Evolutionary conservation across 2,888 invertebrate genomes (phyloP).

Genomic region (Acleris emargana): DNA sequence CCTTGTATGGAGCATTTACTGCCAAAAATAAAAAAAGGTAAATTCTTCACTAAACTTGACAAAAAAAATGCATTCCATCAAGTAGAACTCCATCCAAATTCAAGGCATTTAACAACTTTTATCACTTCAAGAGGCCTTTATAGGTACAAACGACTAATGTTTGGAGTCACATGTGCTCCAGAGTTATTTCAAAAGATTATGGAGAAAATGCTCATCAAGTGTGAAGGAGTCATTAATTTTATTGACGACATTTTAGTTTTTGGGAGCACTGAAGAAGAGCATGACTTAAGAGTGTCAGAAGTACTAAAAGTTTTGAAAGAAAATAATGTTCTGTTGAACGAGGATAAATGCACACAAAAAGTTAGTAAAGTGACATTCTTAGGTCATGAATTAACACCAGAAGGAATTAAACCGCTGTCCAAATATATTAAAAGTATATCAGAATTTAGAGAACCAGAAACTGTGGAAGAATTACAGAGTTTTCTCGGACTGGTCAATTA

Average conservation of each 20-base stretch:
- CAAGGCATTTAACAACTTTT: slow-evolving; percentile 51
- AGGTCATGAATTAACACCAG: slow-evolving; percentile 17
- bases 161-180: slow-evolving; percentile 46
- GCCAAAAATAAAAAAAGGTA: not conserved
- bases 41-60: not conserved
- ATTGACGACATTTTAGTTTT: slow-evolving; percentile 37
- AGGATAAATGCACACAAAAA: slow-evolving; percentile 16
- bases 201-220: slow-evolving; percentile 42
- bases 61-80: slow-evolving; percentile 5
- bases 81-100: slow-evolving; percentile 37
- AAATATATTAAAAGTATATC: slow-evolving; percentile 20
- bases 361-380: slow-evolving; percentile 3
- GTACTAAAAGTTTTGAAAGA: slow-evolving; percentile 6
- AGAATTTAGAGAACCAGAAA: slow-evolving; percentile 12
- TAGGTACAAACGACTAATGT: slow-evolving; percentile 49
- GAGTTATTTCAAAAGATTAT: slow-evolving; percentile 39
- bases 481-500: slow-evolving; percentile 26
- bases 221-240: slow-evolving; percentile 18
- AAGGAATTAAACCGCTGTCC: not conserved
- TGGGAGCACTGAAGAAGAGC: slow-evolving; percentile 12
- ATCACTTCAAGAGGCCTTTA: slow-evolving; percentile 39
- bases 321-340: slow-evolving; percentile 13
- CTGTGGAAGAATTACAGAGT: slow-evolving; percentile 22
- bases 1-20: not conserved
- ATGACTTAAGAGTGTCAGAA: slow-evolving; percentile 7